phyloP scores from a whole-genome alignment of 2,797 vertebrate genomes.

The Xerus rutilus region DNA sequence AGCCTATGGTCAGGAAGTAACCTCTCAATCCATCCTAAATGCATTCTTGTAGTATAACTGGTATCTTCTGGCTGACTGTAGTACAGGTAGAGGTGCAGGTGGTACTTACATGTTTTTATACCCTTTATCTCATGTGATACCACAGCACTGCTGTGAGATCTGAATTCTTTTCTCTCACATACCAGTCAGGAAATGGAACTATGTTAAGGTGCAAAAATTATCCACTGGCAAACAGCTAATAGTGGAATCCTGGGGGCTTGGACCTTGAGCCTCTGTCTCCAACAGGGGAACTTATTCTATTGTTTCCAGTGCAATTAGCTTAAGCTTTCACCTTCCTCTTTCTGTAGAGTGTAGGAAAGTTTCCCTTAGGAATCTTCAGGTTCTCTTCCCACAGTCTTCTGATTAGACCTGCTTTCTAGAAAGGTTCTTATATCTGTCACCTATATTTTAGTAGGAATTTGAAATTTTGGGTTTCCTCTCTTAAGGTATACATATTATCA shows the following conservation, averaged over 20 bases:
- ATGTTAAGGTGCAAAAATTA: not conserved
- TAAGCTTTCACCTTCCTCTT: not conserved
- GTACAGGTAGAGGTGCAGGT: no score
- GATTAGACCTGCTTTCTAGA: not conserved
- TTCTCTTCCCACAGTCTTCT: not conserved
- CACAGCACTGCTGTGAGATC: not conserved
- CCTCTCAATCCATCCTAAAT: not conserved
- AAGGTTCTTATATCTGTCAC: not conserved
- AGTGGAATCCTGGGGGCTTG: rapidly evolving
- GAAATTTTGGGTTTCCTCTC: not conserved
- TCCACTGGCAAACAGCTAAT: not conserved
- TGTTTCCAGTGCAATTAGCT: not conserved
- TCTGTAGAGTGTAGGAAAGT: rapidly evolving
- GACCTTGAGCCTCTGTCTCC: not conserved
- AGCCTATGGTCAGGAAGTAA: not conserved
- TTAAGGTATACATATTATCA: not conserved
- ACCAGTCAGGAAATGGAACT: not conserved
- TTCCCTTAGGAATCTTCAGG: not conserved
- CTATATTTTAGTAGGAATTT: not conserved
- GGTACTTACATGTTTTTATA: not conserved
- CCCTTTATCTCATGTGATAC: not conserved
- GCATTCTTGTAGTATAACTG: not conserved
- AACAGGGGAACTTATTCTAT: not conserved
- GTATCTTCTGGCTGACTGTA: not conserved
- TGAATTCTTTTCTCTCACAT: not conserved